A percentile compares a stretch with the other conserved stretches of the same genome.
Evolutionary conservation across 2,113 vertebrate genomes (phyloP).

Genomic region (Scomber scombrus): DNA sequence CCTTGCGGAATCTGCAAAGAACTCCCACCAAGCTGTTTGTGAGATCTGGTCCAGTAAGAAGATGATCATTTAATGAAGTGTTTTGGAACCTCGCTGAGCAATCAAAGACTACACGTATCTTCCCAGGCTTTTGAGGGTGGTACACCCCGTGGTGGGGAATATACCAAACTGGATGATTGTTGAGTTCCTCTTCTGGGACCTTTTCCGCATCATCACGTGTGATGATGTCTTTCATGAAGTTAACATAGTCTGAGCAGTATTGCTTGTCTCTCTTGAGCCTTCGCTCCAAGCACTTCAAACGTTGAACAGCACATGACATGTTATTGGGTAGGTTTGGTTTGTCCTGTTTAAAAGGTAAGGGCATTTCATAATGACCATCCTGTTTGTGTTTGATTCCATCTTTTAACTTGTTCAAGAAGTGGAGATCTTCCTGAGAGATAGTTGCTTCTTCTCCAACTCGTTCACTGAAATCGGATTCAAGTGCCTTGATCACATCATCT

Average conservation of each 20-base stretch:
- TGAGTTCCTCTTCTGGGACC: background rate
- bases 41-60: background rate
- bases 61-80: too few relatives aligned
- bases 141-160: slow-evolving; percentile 11
- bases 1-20: background rate
- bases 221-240: background rate
- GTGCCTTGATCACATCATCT: background rate
- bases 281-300: background rate
- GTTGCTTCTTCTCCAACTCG: background rate
- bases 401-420: background rate
- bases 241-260: too few relatives aligned
- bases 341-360: background rate
- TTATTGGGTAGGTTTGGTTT: background rate
- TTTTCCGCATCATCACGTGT: background rate
- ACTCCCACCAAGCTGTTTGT: slow-evolving; percentile 8
- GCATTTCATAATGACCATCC: background rate
- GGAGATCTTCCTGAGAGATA: background rate
- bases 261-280: too few relatives aligned
- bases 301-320: background rate
- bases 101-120: slow-evolving; percentile 2
- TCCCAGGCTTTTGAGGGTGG: slow-evolving; percentile 11
- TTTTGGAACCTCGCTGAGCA: background rate
- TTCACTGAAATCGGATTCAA: background rate
- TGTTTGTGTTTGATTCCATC: background rate
- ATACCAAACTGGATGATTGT: background rate